Base-by-base conservation (phyloP, 2,797 vertebrate genomes). In the Molossus alvarezi region DNA sequence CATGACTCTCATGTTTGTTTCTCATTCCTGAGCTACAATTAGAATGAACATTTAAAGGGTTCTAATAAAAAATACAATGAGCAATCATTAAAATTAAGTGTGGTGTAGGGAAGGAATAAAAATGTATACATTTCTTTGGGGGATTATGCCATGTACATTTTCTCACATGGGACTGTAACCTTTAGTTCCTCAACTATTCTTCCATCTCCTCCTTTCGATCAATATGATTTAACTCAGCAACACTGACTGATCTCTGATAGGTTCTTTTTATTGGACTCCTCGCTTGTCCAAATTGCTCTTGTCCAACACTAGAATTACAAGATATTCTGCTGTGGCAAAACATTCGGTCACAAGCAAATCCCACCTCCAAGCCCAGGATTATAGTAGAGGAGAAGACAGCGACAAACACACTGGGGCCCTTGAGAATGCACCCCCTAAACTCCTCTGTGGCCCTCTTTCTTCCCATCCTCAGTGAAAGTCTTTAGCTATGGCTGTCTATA, bases 241-340 rank as follows among this genome's bases (percentile, higher is more conserved):
- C 9, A 64, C 12, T 25, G 12, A 69, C 7, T 33, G 14, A 29
- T 53, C 14, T 88, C 29, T 80, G 60, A 57, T 21, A 45, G 41
- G 4, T 81, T 83, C 21, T 76, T 27, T 86, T 92, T n/a, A 90
- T 60, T 29, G 41, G 15, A 88, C 45, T 77, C 11, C 90, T 88
- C 21, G 45, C 53, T 57, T n/a, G 5, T 33, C 20, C 64, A 69
- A 51, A 91, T 64, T 69, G 4, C 2, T 75, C 64, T 64, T 65
- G 15, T 45, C 27, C 9, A 65, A 15, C 29, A 27, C 9, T 62
- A 21, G 2, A 75, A 90, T 58, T 67, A 76, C 8, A 83, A 83
- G 41, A 48, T 73, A 69, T 33, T 73, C 84, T 76, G 15, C 23
- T 77, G 5, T 27, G 18, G 6, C 55, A 71, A 64, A 7, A 67